phyloP scores from a whole-genome alignment of 1,140 invertebrate species.

The Philopotamus ludificatus region DNA sequence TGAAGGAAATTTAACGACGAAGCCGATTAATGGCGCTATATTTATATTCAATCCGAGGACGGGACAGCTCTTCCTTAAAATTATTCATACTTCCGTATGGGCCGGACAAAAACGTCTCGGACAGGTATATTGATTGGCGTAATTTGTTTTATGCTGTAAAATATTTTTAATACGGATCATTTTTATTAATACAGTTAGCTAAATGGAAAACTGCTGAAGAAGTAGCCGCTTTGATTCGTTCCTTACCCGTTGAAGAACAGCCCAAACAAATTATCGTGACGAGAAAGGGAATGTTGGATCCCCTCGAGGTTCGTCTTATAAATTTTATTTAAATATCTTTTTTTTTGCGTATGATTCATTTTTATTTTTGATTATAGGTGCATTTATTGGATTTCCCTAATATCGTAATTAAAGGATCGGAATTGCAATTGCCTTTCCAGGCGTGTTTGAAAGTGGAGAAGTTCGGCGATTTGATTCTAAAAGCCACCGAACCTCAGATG shows the following conservation, averaged over 20 bases:
- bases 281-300: conserved; percentile 98
- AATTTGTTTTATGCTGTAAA: conserved; percentile 10
- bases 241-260: conserved; percentile 98
- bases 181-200: conserved; percentile 66
- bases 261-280: conserved; percentile 99
- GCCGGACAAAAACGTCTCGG: conserved; percentile 94
- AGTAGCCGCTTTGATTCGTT: conserved; percentile 98
- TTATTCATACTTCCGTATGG: conserved; percentile 99
- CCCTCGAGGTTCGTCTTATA: conserved; percentile 69
- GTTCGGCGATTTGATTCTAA: conserved; percentile 98
- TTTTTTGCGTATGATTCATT: conserved; percentile 14
- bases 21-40: conserved; percentile 99
- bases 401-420: conserved; percentile 99
- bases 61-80: conserved; percentile 99
- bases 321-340: neutral
- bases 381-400: conserved; percentile 99
- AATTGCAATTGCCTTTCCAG: conserved; percentile 98
- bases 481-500: conserved; percentile 99
- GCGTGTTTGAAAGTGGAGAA: conserved; percentile 99
- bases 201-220: conserved; percentile 99
- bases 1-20: conserved; percentile 99
- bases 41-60: conserved; percentile 99
- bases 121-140: conserved; percentile 56
- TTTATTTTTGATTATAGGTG: conserved; percentile 57
- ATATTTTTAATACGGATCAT: neutral